phyloP scores from a whole-genome alignment of 2,797 vertebrate species.

The Neostethus bicornis region DNA sequence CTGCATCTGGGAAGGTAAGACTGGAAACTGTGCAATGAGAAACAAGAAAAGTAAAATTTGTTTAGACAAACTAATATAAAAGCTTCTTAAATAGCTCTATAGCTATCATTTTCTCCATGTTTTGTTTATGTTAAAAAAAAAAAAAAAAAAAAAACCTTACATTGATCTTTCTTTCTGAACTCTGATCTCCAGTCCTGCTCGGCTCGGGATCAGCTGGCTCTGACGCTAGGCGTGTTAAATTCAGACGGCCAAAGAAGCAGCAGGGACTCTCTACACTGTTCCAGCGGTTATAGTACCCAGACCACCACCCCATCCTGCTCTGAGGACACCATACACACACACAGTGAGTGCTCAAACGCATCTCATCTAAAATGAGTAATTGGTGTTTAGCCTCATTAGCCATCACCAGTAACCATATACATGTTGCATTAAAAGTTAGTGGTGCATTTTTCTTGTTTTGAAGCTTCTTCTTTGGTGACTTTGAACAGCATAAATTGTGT shows the following conservation, averaged over 20 bases:
- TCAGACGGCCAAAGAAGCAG: constrained; percentile 77
- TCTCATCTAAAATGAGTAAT: no score
- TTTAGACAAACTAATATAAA: no score
- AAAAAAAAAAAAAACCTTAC: no score
- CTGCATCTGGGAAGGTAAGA: constrained; percentile 80
- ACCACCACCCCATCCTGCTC: constrained; percentile 87
- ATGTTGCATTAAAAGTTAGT: neutral
- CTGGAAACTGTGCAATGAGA: neutral
- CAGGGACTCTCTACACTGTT: constrained; percentile 86
- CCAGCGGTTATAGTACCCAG: constrained; percentile 88
- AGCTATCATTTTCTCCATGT: no score
- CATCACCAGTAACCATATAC: no score
- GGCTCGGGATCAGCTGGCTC: constrained; percentile 79
- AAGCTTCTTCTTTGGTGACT: no score
- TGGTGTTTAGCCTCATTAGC: no score
- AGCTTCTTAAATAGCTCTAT: no score
- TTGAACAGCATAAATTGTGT: no score
- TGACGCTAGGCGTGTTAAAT: constrained; percentile 75
- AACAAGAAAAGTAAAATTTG: neutral
- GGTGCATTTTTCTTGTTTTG: neutral
- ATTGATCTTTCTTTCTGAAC: neutral
- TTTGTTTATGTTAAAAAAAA: no score
- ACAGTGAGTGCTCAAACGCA: constrained; percentile 64
- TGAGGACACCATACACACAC: constrained; percentile 85
- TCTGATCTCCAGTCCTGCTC: constrained; percentile 61